Conservation (phyloP, 2,797 vertebrate genomes). For the Argentina silus region DNA sequence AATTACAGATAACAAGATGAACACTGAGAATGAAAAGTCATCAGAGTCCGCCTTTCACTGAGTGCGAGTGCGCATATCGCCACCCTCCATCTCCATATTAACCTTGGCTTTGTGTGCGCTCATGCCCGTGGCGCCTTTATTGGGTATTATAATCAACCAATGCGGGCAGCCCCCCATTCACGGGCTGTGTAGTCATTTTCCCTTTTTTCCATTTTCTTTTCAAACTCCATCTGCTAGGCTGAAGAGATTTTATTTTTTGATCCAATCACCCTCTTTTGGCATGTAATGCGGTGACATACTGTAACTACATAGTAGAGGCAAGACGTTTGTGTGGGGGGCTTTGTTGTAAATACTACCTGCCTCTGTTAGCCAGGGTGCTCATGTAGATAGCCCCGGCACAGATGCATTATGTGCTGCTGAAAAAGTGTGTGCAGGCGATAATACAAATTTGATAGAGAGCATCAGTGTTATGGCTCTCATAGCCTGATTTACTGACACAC, state of each 20-base stretch:
- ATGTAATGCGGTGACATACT: slow-evolving; percentile 45
- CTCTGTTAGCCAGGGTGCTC: slow-evolving; percentile 64
- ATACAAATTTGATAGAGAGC: slow-evolving; percentile 76
- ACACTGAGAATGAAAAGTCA: slow-evolving; percentile 74
- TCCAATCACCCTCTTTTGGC: slow-evolving; percentile 58
- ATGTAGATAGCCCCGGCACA: slow-evolving; percentile 65
- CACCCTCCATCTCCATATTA: slow-evolving; percentile 62
- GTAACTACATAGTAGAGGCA: slow-evolving; percentile 52
- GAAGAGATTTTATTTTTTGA: slow-evolving; percentile 65
- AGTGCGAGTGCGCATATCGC: slow-evolving; percentile 54
- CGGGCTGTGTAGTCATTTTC: slow-evolving; percentile 26
- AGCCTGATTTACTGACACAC: slow-evolving; percentile 69
- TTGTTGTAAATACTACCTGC: slow-evolving; percentile 68
- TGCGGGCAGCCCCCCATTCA: slow-evolving; percentile 15
- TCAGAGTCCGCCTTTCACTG: slow-evolving; percentile 53
- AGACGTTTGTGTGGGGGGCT: slow-evolving; percentile 55
- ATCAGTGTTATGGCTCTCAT: slow-evolving; percentile 64
- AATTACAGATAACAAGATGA: slow-evolving; percentile 80
- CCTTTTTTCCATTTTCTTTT: background rate
- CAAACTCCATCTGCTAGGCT: slow-evolving; percentile 58
- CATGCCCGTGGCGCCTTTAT: slow-evolving; percentile 33
- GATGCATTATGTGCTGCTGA: slow-evolving; percentile 55
- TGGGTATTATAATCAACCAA: slow-evolving; percentile 52
- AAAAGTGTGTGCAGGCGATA: slow-evolving; percentile 67
- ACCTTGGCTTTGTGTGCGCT: slow-evolving; percentile 63